Evolutionary conservation across 2,888 invertebrate genomes (phyloP), one percentile per base, ranked within the genome.

Genomic region (Drosophila mulleri): DNA sequence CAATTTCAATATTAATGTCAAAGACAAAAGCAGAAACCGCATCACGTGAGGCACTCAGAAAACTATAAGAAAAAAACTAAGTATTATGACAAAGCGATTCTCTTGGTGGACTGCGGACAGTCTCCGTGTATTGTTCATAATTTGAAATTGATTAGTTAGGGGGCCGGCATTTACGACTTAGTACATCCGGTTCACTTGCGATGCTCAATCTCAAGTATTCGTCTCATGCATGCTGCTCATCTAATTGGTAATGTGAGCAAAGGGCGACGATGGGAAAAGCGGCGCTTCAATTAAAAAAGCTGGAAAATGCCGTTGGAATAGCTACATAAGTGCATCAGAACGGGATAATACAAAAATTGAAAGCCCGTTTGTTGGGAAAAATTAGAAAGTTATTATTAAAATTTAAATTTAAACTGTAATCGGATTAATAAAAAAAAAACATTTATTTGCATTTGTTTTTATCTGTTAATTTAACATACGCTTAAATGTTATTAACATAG

Each of bases 21-120:
- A 86, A 77, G 89, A 74, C 66, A 69, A 66, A 75, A 75, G 83
- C 78, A 68, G 79, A 81, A 84, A 82, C 72, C 67, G 62, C 68
- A 72, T 75, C 88, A 88, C 88, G 76, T 84, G 76, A 72, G 80
- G 14, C 52, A 52, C 20, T 52, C 20, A 52, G 23, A 37, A 37
- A 39, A 16, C 6, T 2, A 39, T 11, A 41, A 41, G 23, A 39
- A 54, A 47, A 26, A 58, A 18, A 44, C 32, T 52, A 41, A 47
- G 14, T 44, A n/a, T 45, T 54, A 48, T 32, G 47, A 23, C 50
- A 39, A 57, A 79, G 64, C 35, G 47, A 61, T n/a, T 69, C 57
- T 60, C 57, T 60, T 48, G 57, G 39, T 41, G 37, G 16, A 5
- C 64, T 63, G 29, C 29, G 74, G 77, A 71, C 72, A 67, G 77